phyloP scores from a whole-genome alignment of 1,140 invertebrate genomes.

The Steinernema feltiae region DNA sequence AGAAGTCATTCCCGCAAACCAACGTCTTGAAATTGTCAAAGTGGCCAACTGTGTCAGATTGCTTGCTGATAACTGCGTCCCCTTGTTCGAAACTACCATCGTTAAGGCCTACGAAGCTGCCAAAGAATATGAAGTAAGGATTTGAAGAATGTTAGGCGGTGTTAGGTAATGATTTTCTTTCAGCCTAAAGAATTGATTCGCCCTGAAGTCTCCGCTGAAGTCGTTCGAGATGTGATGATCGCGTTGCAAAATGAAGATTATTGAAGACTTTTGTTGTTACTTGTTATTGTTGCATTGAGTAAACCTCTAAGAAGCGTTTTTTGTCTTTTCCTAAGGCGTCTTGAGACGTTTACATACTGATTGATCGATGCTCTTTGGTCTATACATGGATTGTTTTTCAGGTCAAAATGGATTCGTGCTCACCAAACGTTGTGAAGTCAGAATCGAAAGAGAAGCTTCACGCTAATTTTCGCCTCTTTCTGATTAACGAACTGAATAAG shows the following conservation, averaged over 20 bases:
- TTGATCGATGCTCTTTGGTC: too few relatives aligned
- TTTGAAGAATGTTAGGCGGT: too few relatives aligned
- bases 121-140: conserved; percentile 68
- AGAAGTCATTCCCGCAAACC: conserved; percentile 61
- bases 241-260: conserved; percentile 12
- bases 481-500: conserved; percentile 12
- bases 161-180: conserved; percentile 24
- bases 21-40: conserved; percentile 66
- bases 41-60: conserved; percentile 81
- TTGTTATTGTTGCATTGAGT: too few relatives aligned
- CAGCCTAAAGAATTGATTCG: conserved; percentile 69
- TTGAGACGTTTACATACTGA: too few relatives aligned
- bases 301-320: too few relatives aligned
- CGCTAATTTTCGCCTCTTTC: conserved; percentile 20
- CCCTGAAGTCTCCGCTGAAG: conserved; percentile 74
- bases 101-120: conserved; percentile 84
- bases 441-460: conserved; percentile 16
- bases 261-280: not conserved
- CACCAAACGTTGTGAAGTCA: not conserved
- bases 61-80: conserved; percentile 75
- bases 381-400: too few relatives aligned
- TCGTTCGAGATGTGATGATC: conserved; percentile 59
- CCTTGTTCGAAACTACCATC: conserved; percentile 85
- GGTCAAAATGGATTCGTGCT: conserved; percentile 26
- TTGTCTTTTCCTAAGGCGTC: too few relatives aligned